These are phyloP conservation scores for Eclectus roratus DNA, from an alignment of 2,113 vertebrate species.

Conservation along the genomic window DNA sequence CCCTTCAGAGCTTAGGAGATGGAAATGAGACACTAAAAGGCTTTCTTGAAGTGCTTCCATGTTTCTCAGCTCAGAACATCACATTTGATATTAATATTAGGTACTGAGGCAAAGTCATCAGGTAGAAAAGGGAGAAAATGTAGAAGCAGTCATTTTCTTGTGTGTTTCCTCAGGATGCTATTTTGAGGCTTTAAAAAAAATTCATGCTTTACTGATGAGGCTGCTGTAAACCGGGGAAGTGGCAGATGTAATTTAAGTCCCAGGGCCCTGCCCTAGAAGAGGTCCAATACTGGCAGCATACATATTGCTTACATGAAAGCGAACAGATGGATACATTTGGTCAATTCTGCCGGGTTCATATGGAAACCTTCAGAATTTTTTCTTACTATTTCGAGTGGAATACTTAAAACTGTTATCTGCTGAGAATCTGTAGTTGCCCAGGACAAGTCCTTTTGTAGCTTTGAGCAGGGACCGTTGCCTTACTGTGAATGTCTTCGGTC, in stretches of 20 bases:
- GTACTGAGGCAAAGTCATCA: conserved; percentile 67
- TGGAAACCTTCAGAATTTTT: conserved; percentile 60
- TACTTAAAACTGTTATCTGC: conserved; percentile 47
- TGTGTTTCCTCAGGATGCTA: conserved; percentile 57
- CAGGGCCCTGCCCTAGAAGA: conserved; percentile 61
- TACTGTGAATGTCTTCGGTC: neutral
- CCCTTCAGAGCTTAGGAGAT: conserved; percentile 44
- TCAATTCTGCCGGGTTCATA: conserved; percentile 56
- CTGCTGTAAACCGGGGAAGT: conserved; percentile 54
- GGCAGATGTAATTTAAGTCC: conserved; percentile 65
- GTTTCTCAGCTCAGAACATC: conserved; percentile 48
- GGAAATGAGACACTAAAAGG: conserved; percentile 58
- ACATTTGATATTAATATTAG: conserved; percentile 62
- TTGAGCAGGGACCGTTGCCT: neutral
- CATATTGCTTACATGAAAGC: conserved; percentile 58
- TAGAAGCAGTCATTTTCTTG: conserved; percentile 44
- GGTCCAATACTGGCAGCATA: conserved; percentile 40
- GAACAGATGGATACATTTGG: conserved; percentile 63
- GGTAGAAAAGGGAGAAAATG: conserved; percentile 29
- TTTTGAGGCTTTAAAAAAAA: conserved; percentile 60
- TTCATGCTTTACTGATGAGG: conserved; percentile 36
- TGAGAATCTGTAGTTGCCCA: conserved; percentile 13
- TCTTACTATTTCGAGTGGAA: conserved; percentile 47
- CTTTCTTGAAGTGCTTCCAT: conserved; percentile 45
- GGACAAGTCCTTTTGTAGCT: neutral